phyloP scores from a whole-genome alignment of 2,797 vertebrate species.

The Cacajao melanocephalus region DNA sequence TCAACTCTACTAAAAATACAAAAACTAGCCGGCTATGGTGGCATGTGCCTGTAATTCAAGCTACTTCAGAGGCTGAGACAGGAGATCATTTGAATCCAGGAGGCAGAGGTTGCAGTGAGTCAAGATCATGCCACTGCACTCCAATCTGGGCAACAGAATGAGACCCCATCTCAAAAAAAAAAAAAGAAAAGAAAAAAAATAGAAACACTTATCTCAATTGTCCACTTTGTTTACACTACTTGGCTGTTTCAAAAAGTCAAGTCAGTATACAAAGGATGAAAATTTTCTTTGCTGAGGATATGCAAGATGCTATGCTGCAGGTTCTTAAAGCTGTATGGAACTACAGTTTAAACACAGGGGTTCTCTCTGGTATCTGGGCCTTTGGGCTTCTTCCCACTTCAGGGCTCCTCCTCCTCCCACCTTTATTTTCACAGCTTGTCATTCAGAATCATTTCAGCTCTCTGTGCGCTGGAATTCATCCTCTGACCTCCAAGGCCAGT shows the following conservation, averaged over 20 bases:
- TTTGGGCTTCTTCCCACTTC: not conserved
- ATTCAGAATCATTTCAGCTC: not conserved
- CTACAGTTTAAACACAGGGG: accelerated
- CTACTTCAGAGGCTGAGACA: not conserved
- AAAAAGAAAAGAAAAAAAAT: too few relatives aligned
- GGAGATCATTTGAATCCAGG: not conserved
- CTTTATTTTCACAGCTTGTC: not conserved
- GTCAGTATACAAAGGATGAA: not conserved
- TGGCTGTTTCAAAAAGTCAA: not conserved
- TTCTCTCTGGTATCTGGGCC: not conserved
- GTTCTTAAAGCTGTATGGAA: not conserved
- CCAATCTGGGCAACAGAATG: not conserved
- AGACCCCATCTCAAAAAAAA: not conserved
- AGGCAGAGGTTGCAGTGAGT: not conserved
- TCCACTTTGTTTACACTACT: not conserved
- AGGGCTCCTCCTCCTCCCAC: not conserved
- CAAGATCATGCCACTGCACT: not conserved
- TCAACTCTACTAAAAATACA: not conserved
- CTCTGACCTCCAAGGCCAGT: not conserved
- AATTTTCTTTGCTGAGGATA: not conserved
- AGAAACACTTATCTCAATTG: not conserved
- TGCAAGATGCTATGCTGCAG: not conserved
- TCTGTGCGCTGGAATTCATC: not conserved
- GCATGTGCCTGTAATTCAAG: not conserved
- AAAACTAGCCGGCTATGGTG: not conserved